Evolutionary conservation across 1,140 invertebrate species (phyloP), one percentile per base, ranked within the genome.

Genomic region (Sycobia sp.): DNA sequence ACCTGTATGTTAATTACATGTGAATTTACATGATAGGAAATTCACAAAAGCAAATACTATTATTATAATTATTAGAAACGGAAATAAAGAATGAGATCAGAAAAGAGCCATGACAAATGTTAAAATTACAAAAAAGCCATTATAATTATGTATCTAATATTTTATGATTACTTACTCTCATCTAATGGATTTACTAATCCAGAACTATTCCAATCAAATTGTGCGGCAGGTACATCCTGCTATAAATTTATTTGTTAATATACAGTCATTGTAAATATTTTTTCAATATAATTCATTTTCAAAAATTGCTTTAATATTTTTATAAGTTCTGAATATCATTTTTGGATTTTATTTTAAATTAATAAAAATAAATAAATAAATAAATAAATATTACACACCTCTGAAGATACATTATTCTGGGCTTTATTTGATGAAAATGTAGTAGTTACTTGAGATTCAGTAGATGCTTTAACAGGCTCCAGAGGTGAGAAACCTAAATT

Each of bases 401-500:
- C 79, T 49, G 70, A 70, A 53, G 58, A 62, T 38, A 50, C 54
- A 4, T 64, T 65, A 63, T 59, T 69, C 70, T 67, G 72, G 3
- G 53, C 62, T 66, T 76, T 83, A 67, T 49, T 82, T 66, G 59
- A 38, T 68, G 68, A 77, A 3, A 71, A 63, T 9, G 49, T 14
- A 53, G 54, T 34, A 56, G 54, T 41, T n/a, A 70, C 67, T 44
- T 73, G 75, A 13, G 49, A 13, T 36, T 75, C 76, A 9, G 68
- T 36, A 18, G 70, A 69, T 60, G 86, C 86, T 79, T 90, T 91
- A 38, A 90, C 83, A 0, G 91, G 91, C 72, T 92, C 89, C 9
- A 93, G 78, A 2, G 91, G 91, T 61, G 86, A 87, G 53, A 85
- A 86, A 64, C 88, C 87, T 46, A 92, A 80, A 78, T 91, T 92